Conservation (phyloP, 2,888 invertebrate species). For the Sabatieria punctata region DNA sequence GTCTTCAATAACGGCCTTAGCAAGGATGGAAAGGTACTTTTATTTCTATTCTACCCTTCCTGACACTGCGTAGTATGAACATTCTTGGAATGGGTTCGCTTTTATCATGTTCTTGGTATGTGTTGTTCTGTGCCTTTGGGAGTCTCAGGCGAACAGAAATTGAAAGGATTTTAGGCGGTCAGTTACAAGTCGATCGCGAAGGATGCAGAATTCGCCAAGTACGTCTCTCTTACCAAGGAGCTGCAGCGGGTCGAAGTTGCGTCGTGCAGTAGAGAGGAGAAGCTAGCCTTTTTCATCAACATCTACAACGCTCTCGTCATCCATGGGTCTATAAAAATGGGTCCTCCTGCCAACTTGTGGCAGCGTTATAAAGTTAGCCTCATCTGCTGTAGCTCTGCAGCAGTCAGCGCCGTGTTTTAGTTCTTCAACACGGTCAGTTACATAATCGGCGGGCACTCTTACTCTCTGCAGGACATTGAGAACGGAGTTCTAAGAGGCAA, state of each 20-base stretch:
- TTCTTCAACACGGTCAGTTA: conserved; percentile 38
- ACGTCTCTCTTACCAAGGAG: conserved; percentile 30
- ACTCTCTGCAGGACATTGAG: conserved; percentile 39
- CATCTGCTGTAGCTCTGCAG: background rate
- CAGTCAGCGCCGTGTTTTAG: conserved; percentile 21
- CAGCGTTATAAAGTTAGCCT: conserved; percentile 34
- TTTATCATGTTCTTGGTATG: too few species aligned
- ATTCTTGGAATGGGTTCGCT: too few species aligned
- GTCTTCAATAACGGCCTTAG: conserved; percentile 32
- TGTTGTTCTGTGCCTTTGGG: too few species aligned
- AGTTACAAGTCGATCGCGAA: conserved; percentile 34
- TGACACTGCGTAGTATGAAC: too few species aligned
- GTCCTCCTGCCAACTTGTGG: conserved; percentile 36
- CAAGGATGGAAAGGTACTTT: conserved; percentile 29
- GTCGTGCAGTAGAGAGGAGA: conserved; percentile 22
- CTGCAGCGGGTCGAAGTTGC: conserved; percentile 30
- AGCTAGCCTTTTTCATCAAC: conserved; percentile 39
- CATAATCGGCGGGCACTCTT: conserved; percentile 35
- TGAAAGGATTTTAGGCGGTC: too few species aligned
- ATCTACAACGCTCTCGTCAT: conserved; percentile 39
- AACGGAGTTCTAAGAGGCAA: conserved; percentile 39
- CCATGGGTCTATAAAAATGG: conserved; percentile 35
- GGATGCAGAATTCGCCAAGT: conserved; percentile 31
- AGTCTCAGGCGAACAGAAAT: too few species aligned
- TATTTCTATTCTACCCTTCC: background rate